Evolutionary conservation across 35 echinoderm and acorn worm species (phyloP).

Genomic region (Strongylocentrotus purpuratus): DNA sequence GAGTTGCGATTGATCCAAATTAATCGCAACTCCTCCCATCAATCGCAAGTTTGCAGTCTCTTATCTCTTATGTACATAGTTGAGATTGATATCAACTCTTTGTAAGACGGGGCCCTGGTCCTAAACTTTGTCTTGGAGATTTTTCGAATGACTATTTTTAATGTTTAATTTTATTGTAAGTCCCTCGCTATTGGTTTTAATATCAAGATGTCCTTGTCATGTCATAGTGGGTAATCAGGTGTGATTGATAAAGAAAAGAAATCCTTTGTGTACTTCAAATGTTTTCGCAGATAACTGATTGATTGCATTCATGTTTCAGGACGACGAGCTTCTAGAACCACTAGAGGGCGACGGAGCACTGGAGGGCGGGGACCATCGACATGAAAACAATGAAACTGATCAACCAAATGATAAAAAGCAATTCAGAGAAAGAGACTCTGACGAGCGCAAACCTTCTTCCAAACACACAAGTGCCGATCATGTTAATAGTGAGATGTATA

Average conservation of each 20-base stretch:
- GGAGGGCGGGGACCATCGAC: not conserved
- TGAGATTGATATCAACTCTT: too few species aligned
- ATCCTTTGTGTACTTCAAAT: not conserved
- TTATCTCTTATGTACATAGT: too few species aligned
- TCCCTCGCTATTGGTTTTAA: too few species aligned
- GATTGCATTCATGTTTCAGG: not conserved
- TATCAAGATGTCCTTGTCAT: too few species aligned
- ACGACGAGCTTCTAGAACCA: slow-evolving; percentile 25
- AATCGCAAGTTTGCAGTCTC: too few species aligned
- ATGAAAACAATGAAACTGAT: slow-evolving; percentile 9
- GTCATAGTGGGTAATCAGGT: not conserved
- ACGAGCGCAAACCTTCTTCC: slow-evolving; percentile 34
- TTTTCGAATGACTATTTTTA: too few species aligned
- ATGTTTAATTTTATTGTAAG: too few species aligned
- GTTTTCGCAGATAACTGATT: not conserved
- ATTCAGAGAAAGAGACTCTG: slow-evolving; percentile 37
- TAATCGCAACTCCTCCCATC: too few species aligned
- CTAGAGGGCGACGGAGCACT: not conserved
- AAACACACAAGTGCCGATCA: slow-evolving; percentile 51
- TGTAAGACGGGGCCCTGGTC: too few species aligned
- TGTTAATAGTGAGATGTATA: slow-evolving; percentile 33
- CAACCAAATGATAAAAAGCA: slow-evolving; percentile 38
- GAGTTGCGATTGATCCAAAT: too few species aligned
- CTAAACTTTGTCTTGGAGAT: too few species aligned
- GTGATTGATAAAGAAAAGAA: not conserved